Evolutionary conservation across 2,888 invertebrate species (phyloP).

Genomic region (Microctonus aethiopoides): DNA sequence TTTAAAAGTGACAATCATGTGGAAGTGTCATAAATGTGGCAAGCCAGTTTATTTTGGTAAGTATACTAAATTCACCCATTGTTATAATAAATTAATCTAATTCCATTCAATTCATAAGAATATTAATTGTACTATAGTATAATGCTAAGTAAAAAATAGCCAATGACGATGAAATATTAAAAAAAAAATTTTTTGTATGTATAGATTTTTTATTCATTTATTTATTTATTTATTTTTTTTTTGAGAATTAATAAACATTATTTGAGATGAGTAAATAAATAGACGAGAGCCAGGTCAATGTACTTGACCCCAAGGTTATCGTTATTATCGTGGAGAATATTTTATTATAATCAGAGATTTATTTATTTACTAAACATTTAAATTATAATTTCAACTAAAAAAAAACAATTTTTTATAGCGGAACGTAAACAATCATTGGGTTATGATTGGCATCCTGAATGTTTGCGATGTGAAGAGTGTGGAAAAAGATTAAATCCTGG

Average conservation of each 20-base stretch:
- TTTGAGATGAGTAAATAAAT: slow-evolving; percentile 4
- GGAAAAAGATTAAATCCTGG: slow-evolving; percentile 84
- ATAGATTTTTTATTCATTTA: slow-evolving; percentile 22
- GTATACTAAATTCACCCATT: slow-evolving; percentile 24
- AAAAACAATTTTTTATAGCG: slow-evolving; percentile 69
- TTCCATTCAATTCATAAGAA: slow-evolving; percentile 14
- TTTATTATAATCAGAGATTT: slow-evolving; percentile 1
- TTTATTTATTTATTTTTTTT: no score
- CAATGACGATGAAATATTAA: slow-evolving; percentile 4
- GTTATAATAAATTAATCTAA: slow-evolving; percentile 7
- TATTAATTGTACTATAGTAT: no score
- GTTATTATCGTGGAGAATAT: slow-evolving; percentile 5
- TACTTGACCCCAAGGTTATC: slow-evolving; percentile 45
- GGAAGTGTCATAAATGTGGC: slow-evolving; percentile 86
- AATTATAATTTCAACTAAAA: no score
- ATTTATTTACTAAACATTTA: no score
- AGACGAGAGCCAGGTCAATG: slow-evolving; percentile 42
- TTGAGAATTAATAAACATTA: slow-evolving; percentile 8
- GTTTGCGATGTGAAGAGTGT: slow-evolving; percentile 84
- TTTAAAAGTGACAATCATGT: slow-evolving; percentile 69
- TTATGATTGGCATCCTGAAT: slow-evolving; percentile 88
- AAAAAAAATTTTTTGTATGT: not conserved
- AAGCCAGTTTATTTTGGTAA: slow-evolving; percentile 84
- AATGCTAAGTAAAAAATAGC: slow-evolving; percentile 15
- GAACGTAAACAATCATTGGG: slow-evolving; percentile 88